Conservation (phyloP, 2,113 vertebrate species). For the Elanus axillaris region DNA sequence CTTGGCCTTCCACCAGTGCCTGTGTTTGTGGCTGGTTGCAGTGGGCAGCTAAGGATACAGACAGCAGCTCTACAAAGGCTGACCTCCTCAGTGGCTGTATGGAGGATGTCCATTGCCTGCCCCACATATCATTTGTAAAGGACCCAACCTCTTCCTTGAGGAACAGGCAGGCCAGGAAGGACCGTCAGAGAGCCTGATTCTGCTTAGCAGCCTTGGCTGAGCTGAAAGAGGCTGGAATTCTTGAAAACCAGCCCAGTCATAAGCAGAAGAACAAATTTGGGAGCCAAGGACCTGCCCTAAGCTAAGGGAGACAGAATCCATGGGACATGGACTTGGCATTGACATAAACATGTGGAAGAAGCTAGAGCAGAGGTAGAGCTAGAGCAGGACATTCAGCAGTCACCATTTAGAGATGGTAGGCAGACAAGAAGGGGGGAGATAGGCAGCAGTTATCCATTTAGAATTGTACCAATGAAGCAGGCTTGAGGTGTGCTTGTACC, state of each 20-base stretch:
- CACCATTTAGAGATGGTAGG: background rate
- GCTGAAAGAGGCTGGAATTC: background rate
- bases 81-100: background rate
- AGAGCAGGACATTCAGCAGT: background rate
- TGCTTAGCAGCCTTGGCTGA: background rate
- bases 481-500: background rate
- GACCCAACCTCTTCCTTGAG: background rate
- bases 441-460: background rate
- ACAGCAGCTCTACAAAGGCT: background rate
- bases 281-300: background rate
- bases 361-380: background rate
- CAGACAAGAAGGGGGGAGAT: background rate
- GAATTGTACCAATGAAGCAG: background rate
- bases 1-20: background rate
- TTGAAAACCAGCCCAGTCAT: background rate
- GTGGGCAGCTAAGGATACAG: background rate
- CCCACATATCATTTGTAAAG: background rate
- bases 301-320: background rate
- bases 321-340: background rate
- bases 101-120: fast-evolving
- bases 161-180: background rate
- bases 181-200: background rate
- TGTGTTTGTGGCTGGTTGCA: background rate
- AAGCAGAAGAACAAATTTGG: background rate
- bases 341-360: background rate